phyloP scores from a whole-genome alignment of 2,888 invertebrate genomes.

The Ypsolopha scabrella region DNA sequence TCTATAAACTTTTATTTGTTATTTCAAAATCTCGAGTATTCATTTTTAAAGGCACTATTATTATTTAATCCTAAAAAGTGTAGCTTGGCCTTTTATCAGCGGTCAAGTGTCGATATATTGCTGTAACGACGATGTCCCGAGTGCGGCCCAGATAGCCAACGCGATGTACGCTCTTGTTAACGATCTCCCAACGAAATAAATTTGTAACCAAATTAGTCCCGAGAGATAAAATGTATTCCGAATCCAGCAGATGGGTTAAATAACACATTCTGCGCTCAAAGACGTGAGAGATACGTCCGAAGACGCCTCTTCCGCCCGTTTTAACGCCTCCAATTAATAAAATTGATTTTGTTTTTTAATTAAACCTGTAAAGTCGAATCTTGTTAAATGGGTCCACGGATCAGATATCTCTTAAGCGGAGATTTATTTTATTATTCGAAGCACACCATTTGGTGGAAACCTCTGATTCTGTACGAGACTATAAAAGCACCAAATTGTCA shows the following conservation, averaged over 20 bases:
- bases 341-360: constrained; percentile 71
- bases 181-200: constrained; percentile 67
- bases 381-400: constrained; percentile 45
- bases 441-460: constrained; percentile 47
- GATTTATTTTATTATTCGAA: constrained; percentile 67
- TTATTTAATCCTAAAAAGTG: constrained; percentile 61
- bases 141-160: constrained; percentile 58
- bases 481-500: constrained; percentile 31
- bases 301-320: constrained; percentile 65
- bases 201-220: constrained; percentile 71
- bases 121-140: constrained; percentile 56
- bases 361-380: constrained; percentile 59
- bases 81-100: constrained; percentile 66
- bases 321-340: constrained; percentile 71
- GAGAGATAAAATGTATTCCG: constrained; percentile 69
- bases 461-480: constrained; percentile 29
- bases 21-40: constrained; percentile 10
- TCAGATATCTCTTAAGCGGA: constrained; percentile 57
- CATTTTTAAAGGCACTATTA: constrained; percentile 38
- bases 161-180: constrained; percentile 66
- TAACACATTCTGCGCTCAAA: constrained; percentile 68
- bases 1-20: constrained; percentile 36
- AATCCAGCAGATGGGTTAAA: constrained; percentile 67
- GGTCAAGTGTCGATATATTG: constrained; percentile 62
- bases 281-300: constrained; percentile 55